Percentiles rank a stretch among this genome's conserved stretches.
These are phyloP conservation scores for Chrysaora quinquecirrha DNA, from an alignment of 30 jellyfish, hydroid and myxozoan species.

Conservation along the genomic window DNA sequence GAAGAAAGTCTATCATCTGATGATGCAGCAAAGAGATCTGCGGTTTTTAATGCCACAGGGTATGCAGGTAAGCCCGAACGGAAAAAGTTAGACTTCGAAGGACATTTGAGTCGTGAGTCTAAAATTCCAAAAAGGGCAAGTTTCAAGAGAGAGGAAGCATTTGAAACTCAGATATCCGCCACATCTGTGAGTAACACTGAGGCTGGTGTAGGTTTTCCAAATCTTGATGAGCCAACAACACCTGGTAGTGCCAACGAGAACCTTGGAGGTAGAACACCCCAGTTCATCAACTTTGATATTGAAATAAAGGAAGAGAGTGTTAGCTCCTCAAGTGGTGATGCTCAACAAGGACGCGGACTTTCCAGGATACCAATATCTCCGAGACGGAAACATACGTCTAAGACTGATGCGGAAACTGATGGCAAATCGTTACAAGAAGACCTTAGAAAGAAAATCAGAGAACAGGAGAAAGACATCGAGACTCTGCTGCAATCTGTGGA, in stretches of 20 bases:
- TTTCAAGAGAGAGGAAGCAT: not conserved
- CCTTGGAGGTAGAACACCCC: slow-evolving; percentile 32
- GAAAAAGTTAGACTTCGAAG: too few species aligned
- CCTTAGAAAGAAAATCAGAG: slow-evolving; percentile 29
- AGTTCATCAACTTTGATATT: slow-evolving; percentile 19
- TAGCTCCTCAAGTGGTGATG: not conserved
- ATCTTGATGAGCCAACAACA: not conserved
- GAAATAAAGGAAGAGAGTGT: not conserved
- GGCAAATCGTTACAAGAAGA: slow-evolving; percentile 6
- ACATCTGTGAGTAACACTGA: not conserved
- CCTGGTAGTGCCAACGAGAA: not conserved
- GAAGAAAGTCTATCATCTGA: slow-evolving; percentile 25
- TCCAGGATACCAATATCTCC: slow-evolving; percentile 69
- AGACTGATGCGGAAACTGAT: slow-evolving; percentile 1
- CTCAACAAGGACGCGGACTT: slow-evolving; percentile 5
- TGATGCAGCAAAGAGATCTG: slow-evolving; percentile 14
- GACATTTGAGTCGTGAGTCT: too few species aligned
- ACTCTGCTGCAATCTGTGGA: slow-evolving; percentile 59
- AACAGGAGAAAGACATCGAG: slow-evolving; percentile 69
- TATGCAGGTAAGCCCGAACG: too few species aligned
- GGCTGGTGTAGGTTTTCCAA: not conserved
- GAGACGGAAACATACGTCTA: slow-evolving; percentile 7
- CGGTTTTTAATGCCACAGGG: too few species aligned
- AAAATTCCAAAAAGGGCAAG: not conserved
- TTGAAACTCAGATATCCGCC: not conserved